phyloP scores from a whole-genome alignment of 1,140 invertebrate species.

The Trichonephila clavipes region DNA sequence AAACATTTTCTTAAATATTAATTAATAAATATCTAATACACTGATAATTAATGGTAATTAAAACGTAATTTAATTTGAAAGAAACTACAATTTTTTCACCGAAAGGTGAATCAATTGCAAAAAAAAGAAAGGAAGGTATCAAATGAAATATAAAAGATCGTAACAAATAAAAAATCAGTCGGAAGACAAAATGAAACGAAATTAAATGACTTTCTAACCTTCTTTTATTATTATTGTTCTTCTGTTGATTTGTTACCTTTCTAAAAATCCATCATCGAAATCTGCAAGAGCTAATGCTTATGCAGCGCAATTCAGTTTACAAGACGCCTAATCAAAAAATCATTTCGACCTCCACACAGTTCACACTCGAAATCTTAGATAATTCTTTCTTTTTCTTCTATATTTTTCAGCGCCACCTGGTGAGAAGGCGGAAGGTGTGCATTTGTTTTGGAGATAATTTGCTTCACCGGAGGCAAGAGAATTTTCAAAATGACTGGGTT shows the following conservation, averaged over 20 bases:
- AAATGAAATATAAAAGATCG: not conserved
- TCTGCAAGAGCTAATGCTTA: not conserved
- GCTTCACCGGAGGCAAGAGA: not conserved
- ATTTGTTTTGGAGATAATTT: slow-evolving; percentile 35
- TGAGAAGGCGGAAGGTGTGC: slow-evolving; percentile 30
- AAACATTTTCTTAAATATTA: too few relatives aligned
- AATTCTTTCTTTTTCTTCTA: not conserved
- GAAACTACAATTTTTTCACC: too few relatives aligned
- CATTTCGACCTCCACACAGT: slow-evolving; percentile 39
- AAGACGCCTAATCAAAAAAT: slow-evolving; percentile 40
- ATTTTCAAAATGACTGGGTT: slow-evolving; percentile 42
- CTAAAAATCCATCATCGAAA: not conserved
- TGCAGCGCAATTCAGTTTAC: not conserved
- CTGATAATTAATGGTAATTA: too few relatives aligned
- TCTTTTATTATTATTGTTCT: slow-evolving; percentile 3
- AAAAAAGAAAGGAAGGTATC: not conserved
- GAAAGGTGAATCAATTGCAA: not conserved
- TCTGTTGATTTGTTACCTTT: not conserved
- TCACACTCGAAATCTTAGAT: not conserved
- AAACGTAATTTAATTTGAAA: too few relatives aligned
- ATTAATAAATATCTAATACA: too few relatives aligned
- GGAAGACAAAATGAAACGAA: not conserved
- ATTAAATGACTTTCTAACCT: not conserved
- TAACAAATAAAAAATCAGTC: not conserved
- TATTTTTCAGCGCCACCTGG: slow-evolving; percentile 30